These are phyloP conservation scores for Lacanobia wlatinum DNA, from an alignment of 2,888 invertebrate genomes.

Conservation along the genomic window DNA sequence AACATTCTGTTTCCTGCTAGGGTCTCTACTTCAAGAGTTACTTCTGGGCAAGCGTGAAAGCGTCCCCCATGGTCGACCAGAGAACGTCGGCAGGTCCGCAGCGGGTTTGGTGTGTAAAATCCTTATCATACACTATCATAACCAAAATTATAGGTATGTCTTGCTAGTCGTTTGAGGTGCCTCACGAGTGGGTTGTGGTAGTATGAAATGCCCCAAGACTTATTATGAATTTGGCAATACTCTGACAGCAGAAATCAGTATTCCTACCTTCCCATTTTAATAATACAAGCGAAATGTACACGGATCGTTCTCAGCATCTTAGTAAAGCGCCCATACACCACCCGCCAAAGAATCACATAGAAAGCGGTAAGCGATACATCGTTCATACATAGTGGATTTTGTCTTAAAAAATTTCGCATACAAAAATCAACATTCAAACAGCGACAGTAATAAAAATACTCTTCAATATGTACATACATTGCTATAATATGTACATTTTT, in stretches of 20 bases:
- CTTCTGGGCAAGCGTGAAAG: too few species aligned
- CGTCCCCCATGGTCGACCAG: too few species aligned
- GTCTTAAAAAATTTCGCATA: slow-evolving; percentile 58
- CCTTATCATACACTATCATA: too few species aligned
- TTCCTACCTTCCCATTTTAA: too few species aligned
- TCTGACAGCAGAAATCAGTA: too few species aligned
- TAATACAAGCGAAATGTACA: not conserved
- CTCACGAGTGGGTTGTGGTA: not conserved
- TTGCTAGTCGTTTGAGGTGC: not conserved
- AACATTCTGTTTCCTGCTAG: too few species aligned
- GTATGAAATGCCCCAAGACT: too few species aligned
- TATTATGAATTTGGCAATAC: too few species aligned
- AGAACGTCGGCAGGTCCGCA: too few species aligned
- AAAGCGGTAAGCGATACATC: slow-evolving; percentile 64
- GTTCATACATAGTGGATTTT: slow-evolving; percentile 55
- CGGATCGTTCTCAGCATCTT: not conserved
- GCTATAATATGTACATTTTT: slow-evolving; percentile 78
- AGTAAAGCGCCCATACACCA: slow-evolving; percentile 48
- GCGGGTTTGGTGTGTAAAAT: too few species aligned
- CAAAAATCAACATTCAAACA: slow-evolving; percentile 72
- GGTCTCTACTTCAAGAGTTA: too few species aligned
- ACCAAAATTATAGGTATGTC: not conserved
- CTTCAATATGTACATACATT: slow-evolving; percentile 79
- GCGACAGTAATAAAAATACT: slow-evolving; percentile 76
- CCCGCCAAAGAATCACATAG: slow-evolving; percentile 55